Evolutionary conservation across 2,888 invertebrate genomes (phyloP), one percentile per base, ranked within the genome.

Genomic region (Acheta domesticus): DNA sequence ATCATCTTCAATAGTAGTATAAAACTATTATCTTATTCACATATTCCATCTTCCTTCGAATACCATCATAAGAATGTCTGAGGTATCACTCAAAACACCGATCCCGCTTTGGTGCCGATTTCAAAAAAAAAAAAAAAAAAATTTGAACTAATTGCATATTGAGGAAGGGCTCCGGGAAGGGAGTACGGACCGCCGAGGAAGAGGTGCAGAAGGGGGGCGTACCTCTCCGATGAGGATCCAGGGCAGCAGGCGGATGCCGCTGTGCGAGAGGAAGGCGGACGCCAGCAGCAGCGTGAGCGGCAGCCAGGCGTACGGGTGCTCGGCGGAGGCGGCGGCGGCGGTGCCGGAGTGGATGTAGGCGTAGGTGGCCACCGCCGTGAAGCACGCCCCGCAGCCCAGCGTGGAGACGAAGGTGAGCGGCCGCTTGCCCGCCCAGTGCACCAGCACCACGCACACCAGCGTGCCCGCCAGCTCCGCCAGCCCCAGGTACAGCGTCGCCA

Each of bases 221-320:
- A 91, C 92, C 87, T 95, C 95, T 12, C 94, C 94, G 74, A 93
- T 92, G 16, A 95, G 87, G 82, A 95, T 91, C 95, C 95, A 95
- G 0, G 95, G 94, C 76, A 95, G 86, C 81, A 93, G 86, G 79
- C 93, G 88, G 76, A 94, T 92, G 0, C 92, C 91, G 4, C 91
- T 87, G 84, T 94, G 93, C 0, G 93, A 90, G 75, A 93, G 86
- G 83, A 94, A 91, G 0, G 94, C 93, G 11, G 92, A 87, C 1
- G 90, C 85, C 83, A 94, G 89, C 23, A 95, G 86, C 0, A 93
- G 88, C 0, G 89, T 88, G 23, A 91, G 89, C 0, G 94, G 94
- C 3, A 94, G 85, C 94, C 94, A 94, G 12, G 85, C 84, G 79
- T 85, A 84, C 1, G 78, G 76, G 4, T 82, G 78, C 36, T 36